Conservation (phyloP, 1,140 invertebrate genomes). For the Druon quercuslanigerum region DNA sequence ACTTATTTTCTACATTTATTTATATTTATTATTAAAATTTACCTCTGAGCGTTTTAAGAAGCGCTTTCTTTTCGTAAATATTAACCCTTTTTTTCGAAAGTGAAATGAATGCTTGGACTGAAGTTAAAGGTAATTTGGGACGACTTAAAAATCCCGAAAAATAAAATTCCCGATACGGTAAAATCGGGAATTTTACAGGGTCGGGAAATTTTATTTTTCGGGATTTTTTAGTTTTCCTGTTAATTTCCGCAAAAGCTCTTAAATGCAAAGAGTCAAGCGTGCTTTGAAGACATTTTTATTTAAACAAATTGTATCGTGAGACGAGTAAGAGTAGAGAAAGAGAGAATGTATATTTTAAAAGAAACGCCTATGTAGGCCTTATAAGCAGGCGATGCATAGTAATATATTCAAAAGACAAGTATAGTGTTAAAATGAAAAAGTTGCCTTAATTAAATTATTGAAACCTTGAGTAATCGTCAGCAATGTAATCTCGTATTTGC, state of each 20-base stretch:
- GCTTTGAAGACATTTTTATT: conserved; percentile 33
- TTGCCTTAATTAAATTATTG: conserved; percentile 70
- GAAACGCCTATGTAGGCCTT: background rate
- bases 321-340: background rate
- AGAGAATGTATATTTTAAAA: conserved; percentile 23
- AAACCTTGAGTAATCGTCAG: conserved; percentile 32
- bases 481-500: conserved; percentile 33
- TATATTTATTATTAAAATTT: conserved; percentile 27
- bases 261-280: conserved; percentile 14
- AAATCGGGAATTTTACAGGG: no score
- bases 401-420: conserved; percentile 58
- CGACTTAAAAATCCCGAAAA: no score
- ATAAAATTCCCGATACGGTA: no score
- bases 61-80: background rate
- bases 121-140: no score
- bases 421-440: conserved; percentile 56
- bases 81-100: conserved; percentile 26
- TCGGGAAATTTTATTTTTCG: no score
- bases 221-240: no score
- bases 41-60: no score
- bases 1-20: conserved; percentile 8
- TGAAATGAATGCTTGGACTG: conserved; percentile 11
- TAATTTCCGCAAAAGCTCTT: background rate
- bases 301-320: conserved; percentile 21
- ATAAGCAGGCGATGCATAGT: conserved; percentile 46